phyloP scores from a whole-genome alignment of 2,113 vertebrate species.

The Cebidichthys violaceus region DNA sequence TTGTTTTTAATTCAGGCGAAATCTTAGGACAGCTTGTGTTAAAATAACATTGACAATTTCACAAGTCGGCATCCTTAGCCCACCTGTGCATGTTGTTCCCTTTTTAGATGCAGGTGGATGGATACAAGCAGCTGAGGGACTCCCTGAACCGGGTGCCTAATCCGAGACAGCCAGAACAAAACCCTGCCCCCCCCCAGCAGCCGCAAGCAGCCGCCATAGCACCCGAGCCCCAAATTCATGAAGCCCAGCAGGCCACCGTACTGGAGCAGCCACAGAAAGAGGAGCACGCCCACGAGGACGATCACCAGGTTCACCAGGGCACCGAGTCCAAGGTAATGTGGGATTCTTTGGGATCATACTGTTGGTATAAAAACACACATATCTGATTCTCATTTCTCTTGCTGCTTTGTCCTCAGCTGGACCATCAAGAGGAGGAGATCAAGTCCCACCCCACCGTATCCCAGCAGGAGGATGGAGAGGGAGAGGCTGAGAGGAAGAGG shows the following conservation, averaged over 20 bases:
- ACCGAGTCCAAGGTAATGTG: slow-evolving; percentile 58
- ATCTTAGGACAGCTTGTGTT: neutral
- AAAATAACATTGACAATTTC: neutral
- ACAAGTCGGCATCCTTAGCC: neutral
- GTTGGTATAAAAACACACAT: neutral
- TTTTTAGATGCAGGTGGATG: slow-evolving; percentile 90
- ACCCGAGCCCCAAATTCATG: slow-evolving; percentile 27
- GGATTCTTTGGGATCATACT: neutral
- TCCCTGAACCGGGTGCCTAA: slow-evolving; percentile 86
- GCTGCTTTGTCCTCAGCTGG: slow-evolving; percentile 30
- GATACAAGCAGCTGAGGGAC: slow-evolving; percentile 92
- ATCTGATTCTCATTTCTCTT: neutral
- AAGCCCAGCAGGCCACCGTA: neutral
- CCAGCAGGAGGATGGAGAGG: slow-evolving; percentile 82
- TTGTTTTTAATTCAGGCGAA: neutral
- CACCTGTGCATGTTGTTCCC: slow-evolving; percentile 18
- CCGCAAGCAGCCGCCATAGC: neutral
- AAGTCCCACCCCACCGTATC: slow-evolving; percentile 75
- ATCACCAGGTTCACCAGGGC: slow-evolving; percentile 36
- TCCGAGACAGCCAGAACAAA: slow-evolving; percentile 75
- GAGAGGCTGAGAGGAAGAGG: slow-evolving; percentile 90
- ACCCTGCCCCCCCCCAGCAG: slow-evolving; percentile 27
- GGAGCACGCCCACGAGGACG: neutral
- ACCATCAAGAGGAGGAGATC: slow-evolving; percentile 53
- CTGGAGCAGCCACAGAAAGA: slow-evolving; percentile 13